Base-by-base conservation (phyloP, 2,888 invertebrate genomes). In the Cinara cedri region DNA sequence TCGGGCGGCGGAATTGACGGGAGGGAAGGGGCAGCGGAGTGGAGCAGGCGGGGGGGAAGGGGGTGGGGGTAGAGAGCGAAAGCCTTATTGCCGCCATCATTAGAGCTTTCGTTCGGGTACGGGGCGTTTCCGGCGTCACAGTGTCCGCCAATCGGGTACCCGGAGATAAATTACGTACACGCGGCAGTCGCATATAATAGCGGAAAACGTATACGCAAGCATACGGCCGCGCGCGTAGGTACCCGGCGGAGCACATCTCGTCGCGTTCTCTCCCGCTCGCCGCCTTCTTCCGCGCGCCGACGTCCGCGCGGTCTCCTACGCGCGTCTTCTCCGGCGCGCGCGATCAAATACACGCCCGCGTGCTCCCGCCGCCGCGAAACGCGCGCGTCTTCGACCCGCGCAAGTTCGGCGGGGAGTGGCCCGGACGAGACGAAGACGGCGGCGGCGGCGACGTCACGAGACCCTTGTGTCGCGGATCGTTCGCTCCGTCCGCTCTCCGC, bases 1-100 rank as follows among this genome's bases (percentile, higher is more conserved):
- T n/a, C 34, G 3, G 34, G 6, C 34, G 34, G n/a, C n/a, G n/a
- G n/a, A n/a, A n/a, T n/a, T n/a, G n/a, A n/a, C n/a, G n/a, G 34
- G 6, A 3, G 34, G 6, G 34, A 6, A 4, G 34, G 3, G 34
- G 34, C n/a, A n/a, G 34, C 3, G 34, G 34, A 6, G 34, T 34
- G 3, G 34, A 34, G 34, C 34, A 4, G 34, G 6, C 34, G 34
- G 34, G 6, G 3, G 34, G 6, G 34, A 6, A 4, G 34, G 3
- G 34, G 34, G 34, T 34, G 34, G 34, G 42, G 72, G 72, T 16
- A 62, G 21, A 9, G 63, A n/a, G 68, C 19, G 24, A 68, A 60
- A 55, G 42, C n/a, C 68, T 70, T 78, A 78, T 78, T 78, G 78
- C 78, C 78, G 78, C 78, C 78, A 78, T 78, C 78, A 78, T 78